These are phyloP conservation scores for Labrus mixtus DNA, from an alignment of 2,113 vertebrate genomes.

Conservation along the genomic window DNA sequence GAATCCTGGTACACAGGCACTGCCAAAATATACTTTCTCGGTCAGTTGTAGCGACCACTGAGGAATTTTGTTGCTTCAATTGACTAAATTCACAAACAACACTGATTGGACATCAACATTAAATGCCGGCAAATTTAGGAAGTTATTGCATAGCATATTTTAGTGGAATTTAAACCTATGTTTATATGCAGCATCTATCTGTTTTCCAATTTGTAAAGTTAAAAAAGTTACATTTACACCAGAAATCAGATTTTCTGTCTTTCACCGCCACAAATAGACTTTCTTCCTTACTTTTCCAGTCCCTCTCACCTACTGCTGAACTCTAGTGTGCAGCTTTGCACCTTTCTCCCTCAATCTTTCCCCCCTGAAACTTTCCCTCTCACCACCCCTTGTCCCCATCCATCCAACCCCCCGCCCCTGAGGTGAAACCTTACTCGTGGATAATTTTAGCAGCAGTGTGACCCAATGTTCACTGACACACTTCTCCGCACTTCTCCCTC, in stretches of 20 bases:
- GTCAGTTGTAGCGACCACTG: too few species aligned
- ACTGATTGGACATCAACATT: too few species aligned
- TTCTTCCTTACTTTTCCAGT: not conserved
- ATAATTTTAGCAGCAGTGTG: slow-evolving; percentile 83
- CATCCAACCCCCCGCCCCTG: slow-evolving; percentile 56
- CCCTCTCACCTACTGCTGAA: slow-evolving; percentile 43
- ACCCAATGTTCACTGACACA: slow-evolving; percentile 83
- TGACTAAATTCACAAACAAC: too few species aligned
- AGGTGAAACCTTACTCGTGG: slow-evolving; percentile 83
- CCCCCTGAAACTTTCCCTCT: slow-evolving; percentile 55
- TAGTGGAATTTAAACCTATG: too few species aligned
- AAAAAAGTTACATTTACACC: not conserved
- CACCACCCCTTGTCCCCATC: slow-evolving; percentile 58
- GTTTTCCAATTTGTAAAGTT: too few species aligned
- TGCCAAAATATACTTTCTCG: too few species aligned
- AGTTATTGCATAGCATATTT: too few species aligned
- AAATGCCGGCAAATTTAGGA: too few species aligned
- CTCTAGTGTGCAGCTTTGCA: slow-evolving; percentile 41
- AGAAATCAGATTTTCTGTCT: not conserved
- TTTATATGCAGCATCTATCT: too few species aligned
- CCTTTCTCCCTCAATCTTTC: slow-evolving; percentile 51
- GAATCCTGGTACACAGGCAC: too few species aligned
- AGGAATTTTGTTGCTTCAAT: too few species aligned
- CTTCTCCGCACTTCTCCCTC: slow-evolving; percentile 70
- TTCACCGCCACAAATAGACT: not conserved